These are phyloP conservation scores for Apotomis capreana DNA, from an alignment of 2,888 invertebrate genomes.

Conservation along the genomic window DNA sequence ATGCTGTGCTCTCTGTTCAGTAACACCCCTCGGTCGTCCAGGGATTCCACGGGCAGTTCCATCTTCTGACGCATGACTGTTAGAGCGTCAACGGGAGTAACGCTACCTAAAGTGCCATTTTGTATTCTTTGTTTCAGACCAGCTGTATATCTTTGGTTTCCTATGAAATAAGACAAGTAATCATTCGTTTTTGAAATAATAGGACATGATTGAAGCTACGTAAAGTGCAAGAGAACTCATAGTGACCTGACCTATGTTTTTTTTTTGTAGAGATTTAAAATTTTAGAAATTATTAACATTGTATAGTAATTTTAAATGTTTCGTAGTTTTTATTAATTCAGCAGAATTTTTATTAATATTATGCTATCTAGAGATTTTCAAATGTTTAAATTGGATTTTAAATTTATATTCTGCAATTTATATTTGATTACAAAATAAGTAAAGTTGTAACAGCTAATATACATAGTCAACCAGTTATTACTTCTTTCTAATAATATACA, in stretches of 20 bases:
- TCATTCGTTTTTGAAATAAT: not conserved
- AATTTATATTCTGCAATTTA: no score
- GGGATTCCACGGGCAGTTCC: slow-evolving; percentile 84
- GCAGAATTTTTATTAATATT: no score
- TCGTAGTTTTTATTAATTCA: no score
- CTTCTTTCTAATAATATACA: no score
- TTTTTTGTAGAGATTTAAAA: not conserved
- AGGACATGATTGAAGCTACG: no score
- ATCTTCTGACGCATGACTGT: slow-evolving; percentile 78
- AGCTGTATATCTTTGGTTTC: slow-evolving; percentile 83
- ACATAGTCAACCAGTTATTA: no score
- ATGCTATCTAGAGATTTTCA: no score
- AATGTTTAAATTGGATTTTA: no score
- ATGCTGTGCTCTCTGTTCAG: slow-evolving; percentile 93
- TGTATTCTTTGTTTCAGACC: slow-evolving; percentile 84
- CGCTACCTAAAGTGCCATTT: slow-evolving; percentile 83
- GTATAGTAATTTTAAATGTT: no score
- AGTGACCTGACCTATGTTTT: not conserved
- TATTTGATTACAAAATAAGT: no score
- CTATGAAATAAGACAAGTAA: slow-evolving; percentile 56
- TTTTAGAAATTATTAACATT: not conserved
- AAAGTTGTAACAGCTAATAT: no score
- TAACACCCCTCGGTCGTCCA: slow-evolving; percentile 85
- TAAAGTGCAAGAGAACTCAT: no score
- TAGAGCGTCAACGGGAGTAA: slow-evolving; percentile 73